Evolutionary conservation across 2,113 vertebrate genomes (phyloP).

Genomic region (Aramus guarauna): DNA sequence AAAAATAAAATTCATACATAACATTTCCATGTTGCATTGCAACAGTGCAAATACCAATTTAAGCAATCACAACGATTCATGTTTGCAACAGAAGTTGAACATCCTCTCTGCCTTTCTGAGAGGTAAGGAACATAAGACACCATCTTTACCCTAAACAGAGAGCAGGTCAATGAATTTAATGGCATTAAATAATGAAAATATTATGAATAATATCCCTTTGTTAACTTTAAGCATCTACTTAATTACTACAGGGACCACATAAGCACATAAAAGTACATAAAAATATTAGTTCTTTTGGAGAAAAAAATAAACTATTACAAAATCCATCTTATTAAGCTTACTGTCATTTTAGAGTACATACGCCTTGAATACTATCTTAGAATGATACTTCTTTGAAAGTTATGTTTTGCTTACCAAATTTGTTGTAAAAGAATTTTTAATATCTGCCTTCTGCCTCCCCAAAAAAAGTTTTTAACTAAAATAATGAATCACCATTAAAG

Average conservation of each 20-base stretch:
- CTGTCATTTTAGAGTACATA: neutral
- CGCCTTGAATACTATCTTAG: neutral
- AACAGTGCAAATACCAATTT: neutral
- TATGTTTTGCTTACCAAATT: fast-evolving
- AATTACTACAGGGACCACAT: neutral
- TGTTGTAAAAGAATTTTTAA: neutral
- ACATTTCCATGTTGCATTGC: neutral
- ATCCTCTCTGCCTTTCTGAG: neutral
- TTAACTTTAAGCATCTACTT: neutral
- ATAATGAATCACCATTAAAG: neutral
- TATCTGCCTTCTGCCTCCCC: fast-evolving
- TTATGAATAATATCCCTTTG: neutral
- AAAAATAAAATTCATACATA: neutral
- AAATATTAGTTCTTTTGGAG: neutral
- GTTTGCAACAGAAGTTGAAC: neutral
- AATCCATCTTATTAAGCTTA: fast-evolving
- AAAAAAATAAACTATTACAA: neutral
- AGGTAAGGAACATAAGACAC: neutral
- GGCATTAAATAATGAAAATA: neutral
- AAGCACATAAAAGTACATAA: neutral
- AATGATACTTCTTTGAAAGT: neutral
- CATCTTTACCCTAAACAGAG: neutral
- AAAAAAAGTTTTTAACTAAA: neutral
- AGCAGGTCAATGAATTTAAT: neutral
- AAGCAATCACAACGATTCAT: neutral